Evolutionary conservation across 2,113 vertebrate species (phyloP), one percentile per base, ranked within the genome.

Genomic region (Symphodus melops): DNA sequence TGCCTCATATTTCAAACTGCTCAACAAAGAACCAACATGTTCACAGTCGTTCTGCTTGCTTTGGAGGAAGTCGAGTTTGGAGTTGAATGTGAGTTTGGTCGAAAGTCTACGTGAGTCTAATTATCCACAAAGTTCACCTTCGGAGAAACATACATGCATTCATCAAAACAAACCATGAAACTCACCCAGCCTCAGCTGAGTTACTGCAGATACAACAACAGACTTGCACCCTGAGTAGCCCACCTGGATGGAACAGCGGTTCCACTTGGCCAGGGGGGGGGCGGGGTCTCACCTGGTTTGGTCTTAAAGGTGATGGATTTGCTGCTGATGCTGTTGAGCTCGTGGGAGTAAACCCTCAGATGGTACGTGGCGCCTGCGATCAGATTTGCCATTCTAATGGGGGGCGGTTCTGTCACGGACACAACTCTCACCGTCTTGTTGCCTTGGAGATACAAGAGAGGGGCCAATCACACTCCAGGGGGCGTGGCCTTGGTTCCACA

Each of bases 281-380:
- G 78, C 71, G 82, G 82, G 56, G 62, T 73, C 98, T 99, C 97
- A 99, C 98, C 98, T 99, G 96, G 85, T 92, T 95, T 97, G 91
- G 96, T 99, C 92, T 97, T 95, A 96, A 98, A 98, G 94, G 93
- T 95, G 94, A 96, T 88, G 90, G 89, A 76, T 68, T 95, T 88
- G 95, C 97, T 98, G 91, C 94, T 96, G 94, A 98, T 78, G 92
- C 90, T 93, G 93, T 93, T 92, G 93, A 95, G 94, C 90, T 96
- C 95, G 87, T 93, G 94, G 93, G 97, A 96, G 94, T 96, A 98
- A 91, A 99, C 96, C 91, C 97, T 95, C 93, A 99, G 94, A 58
- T 95, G 95, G 94, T 99, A 99, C 90, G 89, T 95, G 93, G 96
- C 95, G 72, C 97, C 97, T 82, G 96, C 95, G 81, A 91, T 94